These are phyloP conservation scores for Phylloscopus whistleri DNA, from an alignment of 2,113 vertebrate genomes.

Conservation along the genomic window DNA sequence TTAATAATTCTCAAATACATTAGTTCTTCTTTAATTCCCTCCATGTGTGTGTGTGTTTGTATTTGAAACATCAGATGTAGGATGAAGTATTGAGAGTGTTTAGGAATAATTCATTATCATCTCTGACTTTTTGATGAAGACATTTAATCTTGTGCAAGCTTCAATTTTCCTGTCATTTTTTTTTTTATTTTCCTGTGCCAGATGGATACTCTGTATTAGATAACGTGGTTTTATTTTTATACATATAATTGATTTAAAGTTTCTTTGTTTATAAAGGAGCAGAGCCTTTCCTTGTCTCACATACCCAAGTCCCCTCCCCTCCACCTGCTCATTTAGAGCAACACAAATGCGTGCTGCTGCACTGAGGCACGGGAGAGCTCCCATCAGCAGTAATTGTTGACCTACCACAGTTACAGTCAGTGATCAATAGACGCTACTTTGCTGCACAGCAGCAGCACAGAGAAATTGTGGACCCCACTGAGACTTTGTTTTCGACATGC, in stretches of 20 bases:
- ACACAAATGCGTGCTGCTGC: background rate
- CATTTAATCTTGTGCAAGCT: background rate
- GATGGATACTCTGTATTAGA: background rate
- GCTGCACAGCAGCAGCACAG: background rate
- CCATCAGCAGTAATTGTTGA: constrained; percentile 27
- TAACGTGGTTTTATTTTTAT: background rate
- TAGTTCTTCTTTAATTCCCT: background rate
- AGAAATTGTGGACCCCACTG: constrained; percentile 9
- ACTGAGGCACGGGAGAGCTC: background rate
- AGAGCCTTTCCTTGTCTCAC: background rate
- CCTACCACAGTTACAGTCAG: constrained; percentile 13
- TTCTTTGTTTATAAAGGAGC: background rate
- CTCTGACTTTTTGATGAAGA: background rate
- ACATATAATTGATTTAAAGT: background rate
- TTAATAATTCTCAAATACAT: background rate
- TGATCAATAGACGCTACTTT: constrained; percentile 45
- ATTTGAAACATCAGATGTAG: background rate
- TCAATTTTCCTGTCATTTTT: background rate
- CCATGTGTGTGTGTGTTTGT: background rate
- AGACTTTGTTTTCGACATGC: constrained; percentile 11
- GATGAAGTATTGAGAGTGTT: background rate
- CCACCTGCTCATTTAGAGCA: constrained; percentile 14
- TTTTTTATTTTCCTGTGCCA: background rate
- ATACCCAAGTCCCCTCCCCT: background rate
- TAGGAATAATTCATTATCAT: background rate